These are phyloP conservation scores for Apogon hyalosoma DNA, from an alignment of 2,797 vertebrate species.

Conservation along the genomic window DNA sequence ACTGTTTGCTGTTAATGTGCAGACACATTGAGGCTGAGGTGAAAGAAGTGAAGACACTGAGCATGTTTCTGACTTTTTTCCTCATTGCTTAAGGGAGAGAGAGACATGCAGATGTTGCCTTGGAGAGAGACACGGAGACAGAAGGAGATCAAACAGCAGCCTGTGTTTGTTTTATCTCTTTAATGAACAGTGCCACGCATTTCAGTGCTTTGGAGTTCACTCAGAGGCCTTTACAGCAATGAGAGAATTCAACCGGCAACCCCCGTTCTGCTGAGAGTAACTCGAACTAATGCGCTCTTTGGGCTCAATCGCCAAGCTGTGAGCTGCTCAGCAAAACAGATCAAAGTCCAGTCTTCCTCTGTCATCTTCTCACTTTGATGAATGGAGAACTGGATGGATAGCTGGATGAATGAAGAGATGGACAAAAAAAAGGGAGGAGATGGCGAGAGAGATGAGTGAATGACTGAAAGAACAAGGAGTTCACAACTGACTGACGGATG, in stretches of 20 bases:
- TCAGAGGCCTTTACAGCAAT: constrained; percentile 6
- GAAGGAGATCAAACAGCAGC: constrained; percentile 50
- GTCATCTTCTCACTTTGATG: constrained; percentile 58
- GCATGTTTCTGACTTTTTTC: background rate
- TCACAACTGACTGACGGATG: constrained; percentile 39
- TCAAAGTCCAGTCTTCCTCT: constrained; percentile 57
- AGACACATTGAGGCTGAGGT: constrained; percentile 9
- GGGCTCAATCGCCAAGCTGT: background rate
- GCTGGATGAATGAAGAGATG: constrained; percentile 2
- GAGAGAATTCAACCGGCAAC: constrained; percentile 55
- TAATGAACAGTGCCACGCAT: constrained; percentile 56
- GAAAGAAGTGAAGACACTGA: background rate
- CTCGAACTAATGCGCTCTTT: constrained; percentile 31
- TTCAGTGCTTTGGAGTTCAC: constrained; percentile 41
- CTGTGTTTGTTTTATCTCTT: constrained; percentile 58
- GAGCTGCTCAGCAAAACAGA: constrained; percentile 34
- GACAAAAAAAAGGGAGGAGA: constrained; percentile 37
- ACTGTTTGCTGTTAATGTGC: constrained; percentile 6
- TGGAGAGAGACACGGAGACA: constrained; percentile 21
- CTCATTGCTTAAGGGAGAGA: constrained; percentile 29
- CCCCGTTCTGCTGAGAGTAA: constrained; percentile 10
- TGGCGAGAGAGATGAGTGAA: constrained; percentile 39
- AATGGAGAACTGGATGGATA: constrained; percentile 37
- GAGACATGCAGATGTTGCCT: constrained; percentile 14
- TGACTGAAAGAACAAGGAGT: constrained; percentile 33